phyloP scores from a whole-genome alignment of 2,888 invertebrate species.

The Elegia similella region DNA sequence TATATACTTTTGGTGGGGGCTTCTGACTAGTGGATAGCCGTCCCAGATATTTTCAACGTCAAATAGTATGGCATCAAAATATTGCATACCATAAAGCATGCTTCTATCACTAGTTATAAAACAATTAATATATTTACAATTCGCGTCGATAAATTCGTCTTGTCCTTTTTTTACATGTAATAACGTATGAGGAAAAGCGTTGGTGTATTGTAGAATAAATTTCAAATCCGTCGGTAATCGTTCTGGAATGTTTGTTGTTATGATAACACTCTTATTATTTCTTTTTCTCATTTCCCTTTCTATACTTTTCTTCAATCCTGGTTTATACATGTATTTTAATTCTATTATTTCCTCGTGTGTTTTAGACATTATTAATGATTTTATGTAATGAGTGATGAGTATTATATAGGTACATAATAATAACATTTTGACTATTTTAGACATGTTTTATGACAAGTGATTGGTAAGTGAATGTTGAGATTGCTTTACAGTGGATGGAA shows the following conservation, averaged over 20 bases:
- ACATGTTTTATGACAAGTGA: conserved; percentile 42
- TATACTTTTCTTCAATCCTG: conserved; percentile 34
- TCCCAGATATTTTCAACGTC: conserved; percentile 68
- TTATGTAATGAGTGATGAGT: conserved; percentile 45
- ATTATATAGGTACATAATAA: conserved; percentile 41
- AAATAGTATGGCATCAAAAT: conserved; percentile 77
- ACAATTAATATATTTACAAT: conserved; percentile 69
- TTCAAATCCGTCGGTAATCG: conserved; percentile 56
- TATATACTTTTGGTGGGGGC: conserved; percentile 68
- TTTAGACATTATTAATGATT: conserved; percentile 29
- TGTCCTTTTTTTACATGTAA: conserved; percentile 45
- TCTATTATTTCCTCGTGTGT: conserved; percentile 38
- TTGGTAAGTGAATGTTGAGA: not conserved
- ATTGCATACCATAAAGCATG: conserved; percentile 49
- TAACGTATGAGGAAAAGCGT: conserved; percentile 39
- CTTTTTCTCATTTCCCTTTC: conserved; percentile 36
- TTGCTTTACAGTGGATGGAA: not conserved
- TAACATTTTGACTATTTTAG: conserved; percentile 44
- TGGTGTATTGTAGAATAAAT: conserved; percentile 54
- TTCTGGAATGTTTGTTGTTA: conserved; percentile 34
- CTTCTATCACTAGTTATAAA: conserved; percentile 55
- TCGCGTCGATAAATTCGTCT: conserved; percentile 42
- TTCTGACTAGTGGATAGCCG: conserved; percentile 44
- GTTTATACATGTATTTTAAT: conserved; percentile 43
- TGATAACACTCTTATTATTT: conserved; percentile 31